Evolutionary conservation across 2,113 vertebrate genomes (phyloP).

Genomic region (Theristicus caerulescens): DNA sequence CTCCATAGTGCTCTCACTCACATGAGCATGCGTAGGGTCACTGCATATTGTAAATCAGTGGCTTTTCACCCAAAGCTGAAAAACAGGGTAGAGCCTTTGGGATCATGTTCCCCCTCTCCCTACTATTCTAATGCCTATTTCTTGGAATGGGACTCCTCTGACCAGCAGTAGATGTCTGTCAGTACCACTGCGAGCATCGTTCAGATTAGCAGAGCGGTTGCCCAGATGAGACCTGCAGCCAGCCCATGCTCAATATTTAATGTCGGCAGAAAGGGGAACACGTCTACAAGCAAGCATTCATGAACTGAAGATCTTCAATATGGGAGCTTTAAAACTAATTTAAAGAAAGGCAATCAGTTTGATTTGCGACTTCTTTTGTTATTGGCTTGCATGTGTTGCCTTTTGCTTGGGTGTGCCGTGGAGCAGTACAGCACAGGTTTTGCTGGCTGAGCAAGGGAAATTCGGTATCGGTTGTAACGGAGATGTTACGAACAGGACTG

Average conservation of each 20-base stretch:
- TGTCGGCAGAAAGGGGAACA: background rate
- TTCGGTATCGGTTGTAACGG: accelerated
- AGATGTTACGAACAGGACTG: background rate
- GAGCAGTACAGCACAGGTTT: background rate
- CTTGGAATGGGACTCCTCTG: background rate
- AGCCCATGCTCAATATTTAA: background rate
- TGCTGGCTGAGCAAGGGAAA: background rate
- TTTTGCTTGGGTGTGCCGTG: background rate
- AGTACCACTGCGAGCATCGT: background rate
- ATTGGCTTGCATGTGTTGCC: background rate
- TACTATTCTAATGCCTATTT: background rate
- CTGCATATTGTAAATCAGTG: background rate
- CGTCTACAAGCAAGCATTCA: background rate
- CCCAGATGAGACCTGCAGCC: background rate
- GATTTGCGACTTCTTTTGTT: background rate
- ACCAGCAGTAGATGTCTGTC: background rate
- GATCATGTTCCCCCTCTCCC: background rate
- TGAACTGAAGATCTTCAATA: background rate
- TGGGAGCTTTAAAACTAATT: background rate
- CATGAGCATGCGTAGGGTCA: background rate
- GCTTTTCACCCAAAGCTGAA: background rate
- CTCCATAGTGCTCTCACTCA: background rate
- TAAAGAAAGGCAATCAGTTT: background rate
- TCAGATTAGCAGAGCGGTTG: background rate
- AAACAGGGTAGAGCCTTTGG: background rate